A percentile compares a stretch with the other conserved stretches of the same genome.
Conservation (phyloP, 2,113 vertebrate species). For the Odontophorus gujanensis region DNA sequence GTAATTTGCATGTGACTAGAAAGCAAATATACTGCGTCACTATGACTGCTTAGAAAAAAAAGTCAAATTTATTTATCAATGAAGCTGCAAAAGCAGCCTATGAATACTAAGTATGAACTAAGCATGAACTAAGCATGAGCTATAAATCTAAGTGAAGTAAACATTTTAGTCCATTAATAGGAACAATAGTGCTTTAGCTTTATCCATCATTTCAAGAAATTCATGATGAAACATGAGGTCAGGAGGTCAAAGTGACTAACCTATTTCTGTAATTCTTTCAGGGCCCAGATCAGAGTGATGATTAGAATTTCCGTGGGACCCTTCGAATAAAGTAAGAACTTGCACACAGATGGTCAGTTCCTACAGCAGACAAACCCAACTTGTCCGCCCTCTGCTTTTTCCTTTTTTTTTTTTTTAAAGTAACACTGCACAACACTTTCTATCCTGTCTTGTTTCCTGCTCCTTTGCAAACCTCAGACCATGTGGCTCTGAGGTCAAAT, state of each 20-base stretch:
- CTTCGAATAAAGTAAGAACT: accelerated
- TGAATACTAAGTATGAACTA: not conserved
- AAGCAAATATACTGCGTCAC: not conserved
- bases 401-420: not conserved
- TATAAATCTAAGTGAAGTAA: not conserved
- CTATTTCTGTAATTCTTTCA: accelerated
- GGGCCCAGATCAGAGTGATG: accelerated
- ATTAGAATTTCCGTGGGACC: accelerated
- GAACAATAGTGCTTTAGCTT: not conserved
- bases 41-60: not conserved
- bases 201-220: not conserved
- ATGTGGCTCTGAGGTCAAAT: slow-evolving; percentile 69
- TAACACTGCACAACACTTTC: not conserved
- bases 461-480: slow-evolving; percentile 72
- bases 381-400: not conserved
- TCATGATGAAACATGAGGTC: not conserved
- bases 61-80: not conserved
- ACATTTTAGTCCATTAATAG: not conserved
- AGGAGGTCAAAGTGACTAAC: not conserved
- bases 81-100: accelerated
- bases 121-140: not conserved
- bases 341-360: accelerated
- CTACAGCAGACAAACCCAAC: not conserved
- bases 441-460: not conserved
- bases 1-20: not conserved